A percentile compares a stretch with the other conserved stretches of the same genome.
These are phyloP conservation scores for Punctoribates punctum DNA, from an alignment of 2,888 invertebrate species.

Conservation along the genomic window DNA sequence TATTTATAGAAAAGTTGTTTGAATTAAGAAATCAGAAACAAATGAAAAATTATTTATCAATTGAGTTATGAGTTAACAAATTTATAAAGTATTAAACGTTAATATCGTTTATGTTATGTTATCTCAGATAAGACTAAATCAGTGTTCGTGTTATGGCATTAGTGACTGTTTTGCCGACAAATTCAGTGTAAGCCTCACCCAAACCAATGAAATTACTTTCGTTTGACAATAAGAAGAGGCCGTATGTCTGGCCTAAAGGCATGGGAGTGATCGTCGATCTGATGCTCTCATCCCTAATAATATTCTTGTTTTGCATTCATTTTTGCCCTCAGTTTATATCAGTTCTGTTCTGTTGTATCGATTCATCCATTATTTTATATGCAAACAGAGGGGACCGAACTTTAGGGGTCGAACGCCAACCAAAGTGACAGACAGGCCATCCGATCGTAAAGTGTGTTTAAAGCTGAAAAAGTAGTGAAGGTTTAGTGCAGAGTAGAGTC, in stretches of 20 bases:
- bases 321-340: not conserved
- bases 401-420: not conserved
- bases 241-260: constrained; percentile 7
- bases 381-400: constrained; percentile 12
- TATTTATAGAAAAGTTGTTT: no score
- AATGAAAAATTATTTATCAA: not conserved
- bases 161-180: constrained; percentile 30
- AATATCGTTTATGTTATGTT: not conserved
- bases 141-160: not conserved
- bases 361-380: constrained; percentile 35
- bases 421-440: constrained; percentile 32
- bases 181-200: not conserved
- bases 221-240: constrained; percentile 21
- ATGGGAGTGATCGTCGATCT: constrained; percentile 24
- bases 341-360: constrained; percentile 22
- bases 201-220: constrained; percentile 9
- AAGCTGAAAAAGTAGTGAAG: not conserved
- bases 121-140: constrained; percentile 15
- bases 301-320: constrained; percentile 24
- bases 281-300: constrained; percentile 37
- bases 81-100: not conserved
- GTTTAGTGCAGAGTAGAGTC: not conserved
- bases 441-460: constrained; percentile 15
- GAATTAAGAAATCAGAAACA: not conserved
- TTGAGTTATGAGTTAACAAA: constrained; percentile 14